These are phyloP conservation scores for Phodopus roborovskii DNA, from an alignment of 2,113 vertebrate species.

Conservation along the genomic window DNA sequence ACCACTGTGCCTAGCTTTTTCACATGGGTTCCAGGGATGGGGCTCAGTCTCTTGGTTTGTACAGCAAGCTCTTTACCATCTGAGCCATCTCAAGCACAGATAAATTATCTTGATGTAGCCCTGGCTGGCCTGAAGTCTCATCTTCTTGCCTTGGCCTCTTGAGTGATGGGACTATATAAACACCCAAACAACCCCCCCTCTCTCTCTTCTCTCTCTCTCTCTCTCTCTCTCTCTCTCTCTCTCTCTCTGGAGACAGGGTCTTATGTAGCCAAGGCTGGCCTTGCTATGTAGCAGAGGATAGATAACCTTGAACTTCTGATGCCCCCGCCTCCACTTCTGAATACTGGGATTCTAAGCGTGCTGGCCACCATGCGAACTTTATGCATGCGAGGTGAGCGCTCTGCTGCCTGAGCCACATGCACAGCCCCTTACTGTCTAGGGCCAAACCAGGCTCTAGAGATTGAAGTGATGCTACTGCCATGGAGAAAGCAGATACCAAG, in stretches of 20 bases:
- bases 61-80: not conserved
- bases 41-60: not conserved
- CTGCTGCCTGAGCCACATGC: not conserved
- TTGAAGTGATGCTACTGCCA: not conserved
- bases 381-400: not conserved
- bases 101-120: not conserved
- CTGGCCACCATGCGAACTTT: not conserved
- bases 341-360: not conserved
- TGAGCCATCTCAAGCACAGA: not conserved
- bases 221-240: not conserved
- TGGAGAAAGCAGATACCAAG: not conserved
- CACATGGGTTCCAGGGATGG: not conserved
- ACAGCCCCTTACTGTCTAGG: not conserved
- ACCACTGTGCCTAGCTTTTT: not conserved
- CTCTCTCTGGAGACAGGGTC: not conserved
- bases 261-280: not conserved
- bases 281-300: not conserved
- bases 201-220: not conserved
- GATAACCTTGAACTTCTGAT: not conserved
- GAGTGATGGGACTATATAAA: not conserved
- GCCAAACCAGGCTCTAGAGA: not conserved
- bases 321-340: not conserved
- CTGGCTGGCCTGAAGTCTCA: not conserved
- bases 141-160: not conserved
- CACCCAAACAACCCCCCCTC: not conserved